Evolutionary conservation across 2,113 vertebrate species (phyloP).

Genomic region (Trogon surrucura): DNA sequence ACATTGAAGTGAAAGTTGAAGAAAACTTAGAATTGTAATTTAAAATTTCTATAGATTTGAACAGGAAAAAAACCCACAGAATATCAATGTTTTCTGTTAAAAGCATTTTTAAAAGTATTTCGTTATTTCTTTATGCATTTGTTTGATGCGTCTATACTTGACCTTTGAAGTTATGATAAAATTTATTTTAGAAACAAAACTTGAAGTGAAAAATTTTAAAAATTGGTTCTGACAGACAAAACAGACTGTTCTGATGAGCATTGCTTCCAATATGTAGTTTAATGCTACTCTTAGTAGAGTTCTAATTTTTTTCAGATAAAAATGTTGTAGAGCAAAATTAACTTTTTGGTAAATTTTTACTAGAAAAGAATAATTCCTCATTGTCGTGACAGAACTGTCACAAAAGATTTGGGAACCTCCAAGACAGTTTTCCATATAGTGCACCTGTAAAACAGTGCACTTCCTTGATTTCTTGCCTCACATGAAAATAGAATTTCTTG

Average conservation of each 20-base stretch:
- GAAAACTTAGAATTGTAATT: background rate
- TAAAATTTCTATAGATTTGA: background rate
- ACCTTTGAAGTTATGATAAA: background rate
- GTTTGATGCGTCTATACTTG: background rate
- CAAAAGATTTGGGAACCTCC: background rate
- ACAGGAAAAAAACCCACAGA: rapidly evolving
- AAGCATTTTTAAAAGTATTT: background rate
- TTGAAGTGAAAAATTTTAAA: background rate
- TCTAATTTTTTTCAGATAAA: background rate
- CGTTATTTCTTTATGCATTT: background rate
- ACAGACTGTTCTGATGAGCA: background rate
- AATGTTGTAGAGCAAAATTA: background rate
- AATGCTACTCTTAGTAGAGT: background rate
- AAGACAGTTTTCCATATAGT: background rate
- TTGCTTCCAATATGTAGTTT: background rate
- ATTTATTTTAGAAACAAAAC: background rate
- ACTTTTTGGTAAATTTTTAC: background rate
- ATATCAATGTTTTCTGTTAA: background rate
- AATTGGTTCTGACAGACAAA: background rate
- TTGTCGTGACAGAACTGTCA: background rate
- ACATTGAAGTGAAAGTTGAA: background rate
- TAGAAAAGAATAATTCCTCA: background rate
- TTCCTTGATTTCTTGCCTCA: background rate
- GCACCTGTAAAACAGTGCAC: background rate
- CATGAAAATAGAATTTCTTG: background rate